Evolutionary conservation across 2,797 vertebrate genomes (phyloP).

Genomic region (Pangasius larnaudii): DNA sequence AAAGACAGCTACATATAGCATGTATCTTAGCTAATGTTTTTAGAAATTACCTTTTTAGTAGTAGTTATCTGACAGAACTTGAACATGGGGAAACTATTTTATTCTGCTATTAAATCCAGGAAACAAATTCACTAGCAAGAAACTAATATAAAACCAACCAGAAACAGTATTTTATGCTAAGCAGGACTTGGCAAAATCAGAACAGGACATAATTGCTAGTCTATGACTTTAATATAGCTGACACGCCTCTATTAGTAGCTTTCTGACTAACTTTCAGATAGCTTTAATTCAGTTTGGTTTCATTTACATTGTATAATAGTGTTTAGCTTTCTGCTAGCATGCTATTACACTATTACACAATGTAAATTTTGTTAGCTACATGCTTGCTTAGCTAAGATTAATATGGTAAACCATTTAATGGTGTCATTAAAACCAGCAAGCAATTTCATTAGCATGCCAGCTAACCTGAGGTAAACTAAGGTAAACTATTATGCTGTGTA

Average conservation of each 20-base stretch:
- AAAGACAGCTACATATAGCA: neutral
- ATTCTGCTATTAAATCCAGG: neutral
- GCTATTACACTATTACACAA: neutral
- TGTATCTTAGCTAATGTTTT: neutral
- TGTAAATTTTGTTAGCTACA: neutral
- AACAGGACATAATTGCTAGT: neutral
- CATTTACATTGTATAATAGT: too few species aligned
- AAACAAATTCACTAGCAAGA: neutral
- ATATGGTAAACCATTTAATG: neutral
- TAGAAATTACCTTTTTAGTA: neutral
- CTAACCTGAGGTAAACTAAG: constrained; percentile 7
- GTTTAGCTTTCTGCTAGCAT: neutral
- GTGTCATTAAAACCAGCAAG: neutral
- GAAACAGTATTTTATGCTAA: neutral
- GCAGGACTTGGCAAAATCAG: neutral
- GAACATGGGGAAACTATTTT: neutral
- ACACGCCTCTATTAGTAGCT: neutral
- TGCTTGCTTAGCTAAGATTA: neutral
- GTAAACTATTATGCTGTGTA: neutral
- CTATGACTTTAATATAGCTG: neutral
- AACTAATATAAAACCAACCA: too few species aligned
- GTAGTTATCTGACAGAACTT: neutral
- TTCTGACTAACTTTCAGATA: neutral
- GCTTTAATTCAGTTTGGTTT: too few species aligned
- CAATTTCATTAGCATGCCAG: neutral